These are phyloP conservation scores for Monopis laevigella DNA, from an alignment of 2,888 invertebrate genomes.

Conservation along the genomic window DNA sequence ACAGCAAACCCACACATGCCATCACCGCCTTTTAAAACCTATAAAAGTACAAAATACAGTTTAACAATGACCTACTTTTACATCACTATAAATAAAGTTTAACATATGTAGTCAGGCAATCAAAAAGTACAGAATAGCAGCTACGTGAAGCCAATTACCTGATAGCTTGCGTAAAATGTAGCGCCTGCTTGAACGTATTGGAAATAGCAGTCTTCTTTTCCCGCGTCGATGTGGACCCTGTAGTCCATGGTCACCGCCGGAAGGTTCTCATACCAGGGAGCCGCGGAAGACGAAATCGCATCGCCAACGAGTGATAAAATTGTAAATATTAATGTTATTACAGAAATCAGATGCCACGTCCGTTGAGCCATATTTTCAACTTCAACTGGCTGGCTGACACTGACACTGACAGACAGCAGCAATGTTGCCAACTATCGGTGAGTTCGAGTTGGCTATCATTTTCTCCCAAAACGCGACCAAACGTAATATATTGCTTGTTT, in stretches of 20 bases:
- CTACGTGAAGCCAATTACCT: constrained; percentile 68
- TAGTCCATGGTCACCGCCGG: constrained; percentile 97
- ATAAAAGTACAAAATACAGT: constrained; percentile 23
- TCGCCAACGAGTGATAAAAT: constrained; percentile 58
- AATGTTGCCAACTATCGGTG: no score
- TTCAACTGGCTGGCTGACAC: no score
- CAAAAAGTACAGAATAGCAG: background rate
- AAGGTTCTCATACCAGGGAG: constrained; percentile 85
- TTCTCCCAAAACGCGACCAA: no score
- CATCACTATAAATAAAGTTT: background rate
- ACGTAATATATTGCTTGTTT: no score
- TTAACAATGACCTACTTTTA: background rate
- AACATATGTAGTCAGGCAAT: background rate
- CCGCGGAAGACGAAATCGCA: constrained; percentile 61
- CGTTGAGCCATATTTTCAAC: constrained; percentile 51
- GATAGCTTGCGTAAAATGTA: constrained; percentile 93
- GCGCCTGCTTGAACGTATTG: constrained; percentile 93
- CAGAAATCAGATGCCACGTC: constrained; percentile 63
- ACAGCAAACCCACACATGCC: constrained; percentile 94
- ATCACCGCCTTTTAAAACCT: constrained; percentile 93
- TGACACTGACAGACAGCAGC: no score
- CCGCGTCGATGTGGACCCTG: constrained; percentile 94
- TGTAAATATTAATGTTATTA: constrained; percentile 53
- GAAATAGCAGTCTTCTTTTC: constrained; percentile 92
- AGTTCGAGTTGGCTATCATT: no score